Evolutionary conservation across 2,113 vertebrate genomes (phyloP).

Genomic region (Trematocara stigmaticum): DNA sequence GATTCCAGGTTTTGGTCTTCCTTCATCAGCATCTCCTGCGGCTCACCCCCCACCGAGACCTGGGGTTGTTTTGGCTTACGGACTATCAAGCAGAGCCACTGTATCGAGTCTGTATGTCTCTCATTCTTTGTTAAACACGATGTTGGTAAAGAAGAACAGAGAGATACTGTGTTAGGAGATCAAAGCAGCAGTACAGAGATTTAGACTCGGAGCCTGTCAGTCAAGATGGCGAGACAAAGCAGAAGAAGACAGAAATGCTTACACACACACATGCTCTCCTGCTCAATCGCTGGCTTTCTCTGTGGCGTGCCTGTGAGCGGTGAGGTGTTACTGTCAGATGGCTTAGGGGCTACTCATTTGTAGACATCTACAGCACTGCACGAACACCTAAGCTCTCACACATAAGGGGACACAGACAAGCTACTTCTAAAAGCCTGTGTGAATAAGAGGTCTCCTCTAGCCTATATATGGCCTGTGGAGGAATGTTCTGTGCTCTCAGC

Average conservation of each 20-base stretch:
- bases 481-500: constrained; percentile 68
- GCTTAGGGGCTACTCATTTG: constrained; percentile 62
- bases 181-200: constrained; percentile 58
- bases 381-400: constrained; percentile 33
- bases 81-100: constrained; percentile 41
- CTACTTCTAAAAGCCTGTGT: constrained; percentile 11
- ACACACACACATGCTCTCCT: constrained; percentile 39
- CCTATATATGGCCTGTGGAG: constrained; percentile 55
- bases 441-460: constrained; percentile 32
- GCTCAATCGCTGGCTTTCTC: constrained; percentile 23
- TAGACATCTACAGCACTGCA: constrained; percentile 39
- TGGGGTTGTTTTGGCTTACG: constrained; percentile 27
- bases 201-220: constrained; percentile 50
- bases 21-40: constrained; percentile 36
- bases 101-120: constrained; percentile 38
- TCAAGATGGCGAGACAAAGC: constrained; percentile 63
- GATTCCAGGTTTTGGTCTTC: constrained; percentile 44
- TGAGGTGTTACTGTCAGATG: constrained; percentile 57
- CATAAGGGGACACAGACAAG: constrained; percentile 4
- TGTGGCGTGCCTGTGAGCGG: constrained; percentile 42
- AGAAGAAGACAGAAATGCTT: constrained; percentile 63
- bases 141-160: constrained; percentile 55
- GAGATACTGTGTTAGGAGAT: constrained; percentile 60
- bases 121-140: constrained; percentile 35
- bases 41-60: constrained; percentile 38